phyloP scores from a whole-genome alignment of 2,888 invertebrate genomes.

The Lasioglossum leucozonium region DNA sequence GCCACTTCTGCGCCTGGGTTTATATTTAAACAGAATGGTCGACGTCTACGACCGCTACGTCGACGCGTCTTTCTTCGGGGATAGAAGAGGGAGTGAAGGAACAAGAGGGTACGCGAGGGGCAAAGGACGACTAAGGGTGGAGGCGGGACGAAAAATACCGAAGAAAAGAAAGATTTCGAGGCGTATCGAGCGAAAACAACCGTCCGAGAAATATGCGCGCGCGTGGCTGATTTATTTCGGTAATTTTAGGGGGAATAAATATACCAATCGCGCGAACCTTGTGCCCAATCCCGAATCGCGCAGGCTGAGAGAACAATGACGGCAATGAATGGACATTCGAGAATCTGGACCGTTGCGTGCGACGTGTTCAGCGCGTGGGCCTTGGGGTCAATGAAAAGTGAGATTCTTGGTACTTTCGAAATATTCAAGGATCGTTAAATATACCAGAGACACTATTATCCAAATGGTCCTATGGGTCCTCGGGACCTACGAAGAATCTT shows the following conservation, averaged over 20 bases:
- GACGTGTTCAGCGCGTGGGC: not conserved
- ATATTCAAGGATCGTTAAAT: too few relatives aligned
- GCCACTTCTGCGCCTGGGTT: slow-evolving; percentile 78
- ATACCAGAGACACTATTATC: not conserved
- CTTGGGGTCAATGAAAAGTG: not conserved
- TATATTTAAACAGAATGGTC: slow-evolving; percentile 81
- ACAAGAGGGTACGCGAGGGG: not conserved
- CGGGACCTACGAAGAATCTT: not conserved
- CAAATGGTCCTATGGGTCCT: not conserved
- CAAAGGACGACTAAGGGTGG: not conserved
- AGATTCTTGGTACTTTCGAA: not conserved
- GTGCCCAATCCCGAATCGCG: not conserved
- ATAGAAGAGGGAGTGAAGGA: slow-evolving; percentile 17
- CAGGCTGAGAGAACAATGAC: not conserved
- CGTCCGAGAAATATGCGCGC: slow-evolving; percentile 14
- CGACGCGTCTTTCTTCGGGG: slow-evolving; percentile 67
- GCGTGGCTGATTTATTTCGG: slow-evolving; percentile 50
- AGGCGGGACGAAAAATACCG: slow-evolving; percentile 10
- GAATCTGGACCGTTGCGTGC: not conserved
- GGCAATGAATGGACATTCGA: not conserved
- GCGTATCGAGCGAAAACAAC: slow-evolving; percentile 48
- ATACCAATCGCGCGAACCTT: slow-evolving; percentile 28
- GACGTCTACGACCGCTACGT: slow-evolving; percentile 55
- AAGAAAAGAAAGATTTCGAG: slow-evolving; percentile 21
- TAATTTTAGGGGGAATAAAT: slow-evolving; percentile 43